Base-by-base conservation (phyloP, 2,888 invertebrate species). In the Esperia sulphurella region DNA sequence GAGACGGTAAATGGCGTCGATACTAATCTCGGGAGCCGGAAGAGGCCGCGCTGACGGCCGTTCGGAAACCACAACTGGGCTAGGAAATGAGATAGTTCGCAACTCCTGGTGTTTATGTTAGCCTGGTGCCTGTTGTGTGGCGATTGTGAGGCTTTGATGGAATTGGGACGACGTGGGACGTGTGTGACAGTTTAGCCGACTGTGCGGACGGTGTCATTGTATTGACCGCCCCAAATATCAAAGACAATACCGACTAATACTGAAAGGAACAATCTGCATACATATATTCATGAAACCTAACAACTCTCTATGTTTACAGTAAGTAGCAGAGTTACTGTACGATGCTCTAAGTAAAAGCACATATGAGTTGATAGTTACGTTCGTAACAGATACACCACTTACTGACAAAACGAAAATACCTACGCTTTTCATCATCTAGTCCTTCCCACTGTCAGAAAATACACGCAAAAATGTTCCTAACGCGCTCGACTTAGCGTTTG, bases 21-120 rank as follows among this genome's bases (percentile, higher is more conserved):
- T 89, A 84, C 80, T 87, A 87, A 89, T 89, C 88, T 86, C 72
- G 63, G 81, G 78, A 87, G 87, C 86, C 87, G 88, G 88, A 88
- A 76, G 78, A 71, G 76, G 71, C 74, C 71, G 73, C 71, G 82
- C 80, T 80, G 81, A 79, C 85, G 86, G 80, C 79, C 71, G 35
- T 76, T 82, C 87, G 86, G 87, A 87, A 85, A 66, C 83, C 79
- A 71, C 84, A 83, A 86, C 87, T 85, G 87, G 83, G 86, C 83
- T 88, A 86, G 88, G 88, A 89, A 88, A 89, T 88, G 88, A 88
- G 88, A 88, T 89, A 88, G 84, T 71, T 75, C 68, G 74, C 77
- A 83, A 75, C 80, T 79, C 69, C 74, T 72, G 65, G 65, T 65
- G 67, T 69, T 68, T 74, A 61, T 74, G 73, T 59, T 48, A 46